Conservation (phyloP, 2,113 vertebrate genomes). For the Cettia cetti region DNA sequence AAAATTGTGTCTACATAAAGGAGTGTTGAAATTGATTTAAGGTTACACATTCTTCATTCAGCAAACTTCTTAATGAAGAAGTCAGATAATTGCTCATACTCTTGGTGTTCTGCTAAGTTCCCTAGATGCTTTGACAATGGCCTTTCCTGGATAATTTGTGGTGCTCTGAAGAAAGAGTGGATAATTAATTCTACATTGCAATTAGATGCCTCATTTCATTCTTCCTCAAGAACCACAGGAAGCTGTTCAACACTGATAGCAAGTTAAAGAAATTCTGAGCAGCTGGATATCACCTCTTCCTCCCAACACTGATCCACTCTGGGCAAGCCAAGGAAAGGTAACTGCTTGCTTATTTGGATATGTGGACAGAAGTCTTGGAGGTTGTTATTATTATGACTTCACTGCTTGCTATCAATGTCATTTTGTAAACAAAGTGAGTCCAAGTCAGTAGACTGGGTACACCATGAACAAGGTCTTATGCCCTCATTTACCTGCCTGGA, state of each 20-base stretch:
- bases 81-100: neutral
- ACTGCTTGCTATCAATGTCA: neutral
- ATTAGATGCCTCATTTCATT: constrained; percentile 23
- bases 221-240: constrained; percentile 1
- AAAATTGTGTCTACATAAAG: neutral
- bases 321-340: neutral
- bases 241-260: neutral
- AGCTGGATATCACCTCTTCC: neutral
- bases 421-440: neutral
- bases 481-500: neutral
- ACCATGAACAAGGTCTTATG: neutral
- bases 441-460: neutral
- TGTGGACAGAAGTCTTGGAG: neutral
- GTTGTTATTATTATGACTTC: neutral
- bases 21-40: neutral
- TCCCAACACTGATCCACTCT: neutral
- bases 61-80: neutral
- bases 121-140: neutral
- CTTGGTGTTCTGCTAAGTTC: neutral
- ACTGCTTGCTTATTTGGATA: neutral
- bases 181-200: constrained; percentile 1
- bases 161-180: neutral
- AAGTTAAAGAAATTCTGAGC: constrained; percentile 13
- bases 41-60: neutral
- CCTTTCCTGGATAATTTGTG: neutral